Percentiles rank a stretch among this genome's conserved stretches.
Evolutionary conservation across 2,113 vertebrate species (phyloP).

Genomic region (Phoxinus phoxinus): DNA sequence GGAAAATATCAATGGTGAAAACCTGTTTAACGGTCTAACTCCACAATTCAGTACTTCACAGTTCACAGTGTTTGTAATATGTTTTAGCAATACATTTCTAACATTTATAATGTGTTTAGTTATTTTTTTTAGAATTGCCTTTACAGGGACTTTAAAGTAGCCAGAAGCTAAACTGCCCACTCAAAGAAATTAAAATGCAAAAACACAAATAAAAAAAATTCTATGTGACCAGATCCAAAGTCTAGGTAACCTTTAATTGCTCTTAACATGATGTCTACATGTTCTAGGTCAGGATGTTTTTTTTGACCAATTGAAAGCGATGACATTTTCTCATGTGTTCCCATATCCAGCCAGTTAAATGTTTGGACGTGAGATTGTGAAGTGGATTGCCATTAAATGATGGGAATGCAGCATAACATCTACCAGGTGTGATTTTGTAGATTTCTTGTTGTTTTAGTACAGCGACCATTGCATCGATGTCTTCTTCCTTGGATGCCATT

Average conservation of each 20-base stretch:
- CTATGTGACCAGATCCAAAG: not conserved
- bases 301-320: not conserved
- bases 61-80: too few species aligned
- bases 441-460: not conserved
- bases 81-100: too few species aligned
- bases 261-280: not conserved
- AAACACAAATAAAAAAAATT: not conserved
- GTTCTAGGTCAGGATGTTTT: not conserved
- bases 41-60: too few species aligned
- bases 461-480: not conserved
- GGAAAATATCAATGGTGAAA: too few species aligned
- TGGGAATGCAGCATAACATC: slow-evolving; percentile 1
- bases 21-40: too few species aligned
- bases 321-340: not conserved
- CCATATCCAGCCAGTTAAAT: not conserved
- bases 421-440: not conserved
- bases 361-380: not conserved
- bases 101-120: too few species aligned
- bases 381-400: not conserved
- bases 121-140: too few species aligned
- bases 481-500: not conserved
- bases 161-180: not conserved
- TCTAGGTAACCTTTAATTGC: not conserved
- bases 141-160: too few species aligned
- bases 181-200: not conserved